A percentile compares a stretch with the other conserved stretches of the same genome.
Evolutionary conservation across 2,888 invertebrate genomes (phyloP).

Genomic region (Caenorhabditis doughertyi): DNA sequence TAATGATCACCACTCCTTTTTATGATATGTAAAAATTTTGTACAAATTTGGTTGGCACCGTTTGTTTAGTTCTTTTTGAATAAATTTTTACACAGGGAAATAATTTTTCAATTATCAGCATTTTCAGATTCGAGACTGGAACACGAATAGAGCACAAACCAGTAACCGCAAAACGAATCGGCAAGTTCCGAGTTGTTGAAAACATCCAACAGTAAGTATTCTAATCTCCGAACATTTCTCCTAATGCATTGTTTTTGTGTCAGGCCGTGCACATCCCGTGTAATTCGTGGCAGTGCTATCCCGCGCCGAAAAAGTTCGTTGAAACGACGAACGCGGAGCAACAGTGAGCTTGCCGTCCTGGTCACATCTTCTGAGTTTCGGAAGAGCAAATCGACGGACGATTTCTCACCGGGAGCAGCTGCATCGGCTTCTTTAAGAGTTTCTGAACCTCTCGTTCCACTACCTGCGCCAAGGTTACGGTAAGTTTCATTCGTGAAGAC

Average conservation of each 20-base stretch:
- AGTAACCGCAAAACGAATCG: conserved; percentile 57
- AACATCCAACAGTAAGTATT: conserved; percentile 49
- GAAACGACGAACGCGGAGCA: conserved; percentile 66
- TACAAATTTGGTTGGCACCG: neutral
- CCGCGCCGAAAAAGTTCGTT: conserved; percentile 60
- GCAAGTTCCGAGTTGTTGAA: conserved; percentile 59
- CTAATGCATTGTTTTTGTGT: neutral
- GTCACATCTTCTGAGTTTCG: conserved; percentile 63
- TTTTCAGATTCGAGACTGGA: conserved; percentile 57
- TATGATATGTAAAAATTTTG: neutral
- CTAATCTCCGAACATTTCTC: neutral
- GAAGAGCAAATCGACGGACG: conserved; percentile 64
- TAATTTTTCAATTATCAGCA: neutral
- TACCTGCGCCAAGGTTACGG: conserved; percentile 41
- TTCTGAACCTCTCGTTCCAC: neutral
- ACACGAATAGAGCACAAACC: conserved; percentile 55
- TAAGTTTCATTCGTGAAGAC: too few relatives aligned
- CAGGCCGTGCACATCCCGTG: conserved; percentile 28
- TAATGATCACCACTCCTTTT: conserved; percentile 14
- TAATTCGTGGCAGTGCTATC: conserved; percentile 42
- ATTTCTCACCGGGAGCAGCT: conserved; percentile 36
- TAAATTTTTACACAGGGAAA: too few relatives aligned
- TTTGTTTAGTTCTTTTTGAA: neutral
- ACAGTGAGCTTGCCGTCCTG: conserved; percentile 51
- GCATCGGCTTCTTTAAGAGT: neutral